Evolutionary conservation across 2,113 vertebrate genomes (phyloP), one percentile per base, ranked within the genome.

Genomic region (Pituophis catenifer): DNA sequence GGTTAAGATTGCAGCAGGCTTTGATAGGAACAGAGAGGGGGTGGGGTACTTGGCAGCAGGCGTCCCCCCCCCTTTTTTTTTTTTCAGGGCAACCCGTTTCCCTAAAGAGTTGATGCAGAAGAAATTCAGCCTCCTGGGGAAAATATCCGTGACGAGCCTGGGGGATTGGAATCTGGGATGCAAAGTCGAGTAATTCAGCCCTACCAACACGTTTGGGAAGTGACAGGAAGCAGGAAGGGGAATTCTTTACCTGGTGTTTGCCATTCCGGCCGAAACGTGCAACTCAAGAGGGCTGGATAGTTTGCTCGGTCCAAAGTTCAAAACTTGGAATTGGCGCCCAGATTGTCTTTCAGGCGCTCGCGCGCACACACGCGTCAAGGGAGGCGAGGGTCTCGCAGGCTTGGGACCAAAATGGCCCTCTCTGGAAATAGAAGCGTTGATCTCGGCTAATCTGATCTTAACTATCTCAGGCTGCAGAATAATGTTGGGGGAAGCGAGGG

Each of bases 291-390:
- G 96, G 93, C 86, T 89, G 91, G 96, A 94, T 94, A 94, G 96
- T 92, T 94, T 95, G 94, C 94, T 94, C 94, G 94, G 97, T 96
- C 96, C 96, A 97, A 98, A 98, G 98, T 98, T 98, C 97, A 98
- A 57, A 95, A 95, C 96, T 96, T 92, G 93, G 85, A 96, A 96
- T 97, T 96, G 95, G 96, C 96, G 94, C 57, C 91, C 93, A 94
- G 95, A 95, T 96, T 95, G 93, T 95, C 44, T 92, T 26, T 52
- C 21, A 17, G 23, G 38, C 52, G 50, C 13, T 11, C 11, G 50
- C 26, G 24, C 87, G 0, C 87, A 33, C n/a, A 4, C 33, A 21
- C 3, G 70, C 70, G 54, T 21, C 26, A 12, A 38, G 48, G 7
- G 48, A n/a, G 8, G 8, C 26, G 29, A 19, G 62, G 4, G 59